A percentile compares a stretch with the other conserved stretches of the same genome.
Evolutionary conservation across 1,140 invertebrate species (phyloP).

Genomic region (Drosophila equinoxialis): DNA sequence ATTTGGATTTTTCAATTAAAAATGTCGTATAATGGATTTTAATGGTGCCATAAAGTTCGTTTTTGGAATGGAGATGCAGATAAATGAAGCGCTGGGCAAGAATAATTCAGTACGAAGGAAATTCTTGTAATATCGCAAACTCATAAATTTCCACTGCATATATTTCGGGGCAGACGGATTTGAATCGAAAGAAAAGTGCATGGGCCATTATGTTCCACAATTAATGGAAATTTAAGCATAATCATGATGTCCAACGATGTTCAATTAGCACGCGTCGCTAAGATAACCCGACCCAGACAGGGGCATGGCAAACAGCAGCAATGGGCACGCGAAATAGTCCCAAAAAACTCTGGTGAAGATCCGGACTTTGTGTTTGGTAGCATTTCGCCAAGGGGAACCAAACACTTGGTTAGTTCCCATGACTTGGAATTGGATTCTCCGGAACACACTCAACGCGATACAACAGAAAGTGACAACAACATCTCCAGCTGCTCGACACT

Average conservation of each 20-base stretch:
- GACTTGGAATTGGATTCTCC: constrained; percentile 70
- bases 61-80: constrained; percentile 38
- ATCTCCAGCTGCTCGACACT: constrained; percentile 82
- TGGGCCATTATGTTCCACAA: not conserved
- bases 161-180: constrained; percentile 3
- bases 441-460: constrained; percentile 73
- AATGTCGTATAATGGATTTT: constrained; percentile 53
- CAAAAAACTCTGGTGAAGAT: constrained; percentile 53
- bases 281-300: constrained; percentile 53
- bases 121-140: not conserved
- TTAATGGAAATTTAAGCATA: not conserved
- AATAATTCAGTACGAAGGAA: constrained; percentile 8
- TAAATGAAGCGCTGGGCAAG: constrained; percentile 40
- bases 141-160: not conserved
- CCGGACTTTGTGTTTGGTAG: constrained; percentile 72
- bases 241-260: constrained; percentile 74
- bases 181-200: not conserved
- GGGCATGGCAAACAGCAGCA: constrained; percentile 50
- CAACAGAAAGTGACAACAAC: constrained; percentile 80
- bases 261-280: constrained; percentile 77
- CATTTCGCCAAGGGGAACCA: constrained; percentile 62
- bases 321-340: constrained; percentile 16
- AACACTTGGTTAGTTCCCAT: constrained; percentile 47
- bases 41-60: constrained; percentile 32
- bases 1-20: constrained; percentile 59